Base-by-base conservation (phyloP, 64 coral and sea anemone genomes). In the Anthopleura sola region DNA sequence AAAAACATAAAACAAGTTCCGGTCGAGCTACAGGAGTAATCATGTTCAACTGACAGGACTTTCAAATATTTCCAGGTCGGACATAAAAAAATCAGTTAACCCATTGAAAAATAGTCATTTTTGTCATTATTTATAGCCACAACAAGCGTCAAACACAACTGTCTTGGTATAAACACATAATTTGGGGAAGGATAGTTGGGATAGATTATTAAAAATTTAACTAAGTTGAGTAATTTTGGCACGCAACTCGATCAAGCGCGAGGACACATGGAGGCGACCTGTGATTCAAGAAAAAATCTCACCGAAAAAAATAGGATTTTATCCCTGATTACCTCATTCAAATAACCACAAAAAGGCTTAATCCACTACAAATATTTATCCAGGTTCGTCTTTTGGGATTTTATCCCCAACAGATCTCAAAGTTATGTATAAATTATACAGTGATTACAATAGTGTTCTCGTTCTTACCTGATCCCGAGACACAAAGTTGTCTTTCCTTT, bases 341-440 rank as follows among this genome's bases (percentile, higher is more conserved):
- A 3, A 34, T 14, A 32, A 71, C 66, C 66, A 71, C 66, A 71
- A 8, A 71, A 71, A 71, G 29, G 66, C 29, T 71, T n/a, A 71
- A 71, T 71, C 66, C 66, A 71, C 26, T 71, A 71, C 66, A 71
- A 71, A 71, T 71, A 71, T 71, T 71, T 71, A 71, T 71, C n/a
- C n/a, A 29, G 66, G 10, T 13, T 32, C 11, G 29, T 71, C 6
- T 34, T 28, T 71, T 14, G 29, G 66, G 66, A 71, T 36, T 71
- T 71, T 71, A 71, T 34, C 29, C 66, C 66, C n/a, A 71, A 71
- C 66, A 71, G 66, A 71, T 71, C 66, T 28, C 26, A 29, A 71
- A 71, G 29, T 71, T 28, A 16, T 71, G 66, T 71, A 71, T 71
- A 71, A 71, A 71, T 71, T 71, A n/a, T n/a, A 71, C 28, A 15